Conservation (phyloP, 1,140 invertebrate species). For the Brachionus manjavacas region DNA sequence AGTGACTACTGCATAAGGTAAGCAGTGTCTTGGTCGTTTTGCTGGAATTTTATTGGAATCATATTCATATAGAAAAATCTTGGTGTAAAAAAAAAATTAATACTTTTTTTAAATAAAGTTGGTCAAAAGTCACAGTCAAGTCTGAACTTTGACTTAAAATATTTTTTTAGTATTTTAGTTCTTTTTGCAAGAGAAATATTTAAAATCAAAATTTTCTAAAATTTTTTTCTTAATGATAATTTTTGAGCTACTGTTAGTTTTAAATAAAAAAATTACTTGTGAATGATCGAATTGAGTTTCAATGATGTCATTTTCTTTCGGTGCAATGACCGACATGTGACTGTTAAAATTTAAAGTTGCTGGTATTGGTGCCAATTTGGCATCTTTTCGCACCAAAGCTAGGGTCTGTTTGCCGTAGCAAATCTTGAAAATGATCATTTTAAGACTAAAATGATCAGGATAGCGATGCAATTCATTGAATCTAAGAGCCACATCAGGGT, state of each 20-base stretch:
- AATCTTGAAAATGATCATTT: constrained; percentile 41
- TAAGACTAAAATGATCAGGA: not conserved
- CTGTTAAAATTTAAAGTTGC: constrained; percentile 18
- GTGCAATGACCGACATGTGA: constrained; percentile 17
- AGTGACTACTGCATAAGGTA: constrained; percentile 16
- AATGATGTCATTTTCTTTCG: constrained; percentile 22
- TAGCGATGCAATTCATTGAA: not conserved
- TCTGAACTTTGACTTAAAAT: too few species aligned
- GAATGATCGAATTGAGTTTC: constrained; percentile 35
- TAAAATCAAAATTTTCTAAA: too few species aligned
- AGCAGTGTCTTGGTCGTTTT: constrained; percentile 2
- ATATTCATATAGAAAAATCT: constrained; percentile 34
- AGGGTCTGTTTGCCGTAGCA: constrained; percentile 16
- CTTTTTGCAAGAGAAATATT: too few species aligned
- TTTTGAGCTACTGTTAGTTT: not conserved
- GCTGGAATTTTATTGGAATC: not conserved
- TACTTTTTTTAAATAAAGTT: too few species aligned
- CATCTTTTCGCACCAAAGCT: constrained; percentile 22
- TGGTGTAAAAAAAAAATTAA: too few species aligned
- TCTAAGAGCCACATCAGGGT: not conserved
- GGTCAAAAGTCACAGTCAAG: too few species aligned
- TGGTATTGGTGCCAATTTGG: constrained; percentile 10
- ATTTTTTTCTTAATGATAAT: not conserved
- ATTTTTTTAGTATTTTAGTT: too few species aligned
- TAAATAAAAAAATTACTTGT: not conserved